Percentiles rank a stretch among this genome's conserved stretches.
These are phyloP conservation scores for Parasteatoda lunata DNA, from an alignment of 2,888 invertebrate genomes.

Conservation along the genomic window DNA sequence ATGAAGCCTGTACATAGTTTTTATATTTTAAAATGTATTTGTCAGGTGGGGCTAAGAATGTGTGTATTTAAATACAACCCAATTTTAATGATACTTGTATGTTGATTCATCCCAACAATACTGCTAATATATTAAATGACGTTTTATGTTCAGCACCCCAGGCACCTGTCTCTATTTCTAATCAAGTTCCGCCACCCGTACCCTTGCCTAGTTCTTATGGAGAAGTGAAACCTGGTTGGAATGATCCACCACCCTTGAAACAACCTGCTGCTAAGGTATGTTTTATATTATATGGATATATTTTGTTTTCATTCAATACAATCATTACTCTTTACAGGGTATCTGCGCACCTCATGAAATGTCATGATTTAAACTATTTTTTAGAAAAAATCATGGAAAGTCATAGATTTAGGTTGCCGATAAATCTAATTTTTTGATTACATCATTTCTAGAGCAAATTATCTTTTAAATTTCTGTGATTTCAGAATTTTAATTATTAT, in stretches of 20 bases:
- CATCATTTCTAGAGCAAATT: too few species aligned
- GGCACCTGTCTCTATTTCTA: neutral
- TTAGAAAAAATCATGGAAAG: neutral
- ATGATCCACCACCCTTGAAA: conserved; percentile 74
- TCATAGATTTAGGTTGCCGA: too few species aligned
- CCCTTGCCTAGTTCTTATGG: conserved; percentile 42
- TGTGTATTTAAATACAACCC: too few species aligned
- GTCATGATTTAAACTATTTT: neutral
- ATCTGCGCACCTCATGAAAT: too few species aligned
- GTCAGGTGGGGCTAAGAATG: too few species aligned
- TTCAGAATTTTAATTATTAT: neutral
- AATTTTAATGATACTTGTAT: too few species aligned
- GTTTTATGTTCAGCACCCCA: conserved; percentile 13
- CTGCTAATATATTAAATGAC: neutral
- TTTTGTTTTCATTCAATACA: neutral
- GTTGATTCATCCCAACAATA: too few species aligned
- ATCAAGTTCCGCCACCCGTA: neutral
- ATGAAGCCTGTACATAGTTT: too few species aligned
- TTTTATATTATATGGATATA: neutral
- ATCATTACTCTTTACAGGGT: neutral
- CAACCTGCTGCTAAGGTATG: conserved; percentile 33
- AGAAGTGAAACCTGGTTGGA: conserved; percentile 72
- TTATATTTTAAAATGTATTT: too few species aligned
- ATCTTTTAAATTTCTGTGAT: too few species aligned
- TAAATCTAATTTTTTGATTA: too few species aligned